Conservation (phyloP, 2,113 vertebrate species). For the Zootoca vivipara region DNA sequence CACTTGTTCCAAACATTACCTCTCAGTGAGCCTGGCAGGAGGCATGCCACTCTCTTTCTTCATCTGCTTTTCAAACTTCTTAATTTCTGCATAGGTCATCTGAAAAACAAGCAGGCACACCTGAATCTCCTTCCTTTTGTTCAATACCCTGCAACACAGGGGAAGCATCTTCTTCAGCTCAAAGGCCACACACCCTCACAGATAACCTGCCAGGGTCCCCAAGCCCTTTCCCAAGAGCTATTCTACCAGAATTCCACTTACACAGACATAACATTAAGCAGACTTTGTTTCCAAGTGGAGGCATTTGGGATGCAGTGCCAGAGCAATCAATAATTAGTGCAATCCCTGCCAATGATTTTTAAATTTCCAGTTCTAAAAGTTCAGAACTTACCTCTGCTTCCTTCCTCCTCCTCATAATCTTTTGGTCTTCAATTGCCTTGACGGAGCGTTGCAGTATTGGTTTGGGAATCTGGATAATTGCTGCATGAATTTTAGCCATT, state of each 20-base stretch:
- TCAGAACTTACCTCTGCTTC: slow-evolving; percentile 81
- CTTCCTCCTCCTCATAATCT: slow-evolving; percentile 75
- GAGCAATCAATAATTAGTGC: not conserved
- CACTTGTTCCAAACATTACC: slow-evolving; percentile 61
- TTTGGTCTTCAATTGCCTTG: slow-evolving; percentile 73
- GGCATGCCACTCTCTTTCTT: slow-evolving; percentile 62
- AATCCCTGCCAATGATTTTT: not conserved
- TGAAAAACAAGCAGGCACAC: slow-evolving; percentile 64
- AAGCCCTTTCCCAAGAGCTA: not conserved
- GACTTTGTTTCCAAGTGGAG: too few species aligned
- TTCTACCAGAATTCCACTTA: not conserved
- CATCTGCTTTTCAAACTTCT: slow-evolving; percentile 83
- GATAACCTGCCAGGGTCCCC: too few species aligned
- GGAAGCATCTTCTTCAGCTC: too few species aligned
- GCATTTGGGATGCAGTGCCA: not conserved
- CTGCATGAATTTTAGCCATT: slow-evolving; percentile 77
- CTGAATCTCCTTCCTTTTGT: not conserved
- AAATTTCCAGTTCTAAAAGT: not conserved
- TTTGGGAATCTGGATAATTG: slow-evolving; percentile 80
- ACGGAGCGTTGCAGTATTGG: slow-evolving; percentile 67
- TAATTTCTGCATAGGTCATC: slow-evolving; percentile 83
- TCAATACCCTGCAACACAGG: not conserved
- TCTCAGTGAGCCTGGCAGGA: slow-evolving; percentile 53
- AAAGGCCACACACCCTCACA: too few species aligned
- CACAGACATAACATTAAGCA: not conserved